These are phyloP conservation scores for Daboia siamensis DNA, from an alignment of 2,113 vertebrate genomes.

Conservation along the genomic window DNA sequence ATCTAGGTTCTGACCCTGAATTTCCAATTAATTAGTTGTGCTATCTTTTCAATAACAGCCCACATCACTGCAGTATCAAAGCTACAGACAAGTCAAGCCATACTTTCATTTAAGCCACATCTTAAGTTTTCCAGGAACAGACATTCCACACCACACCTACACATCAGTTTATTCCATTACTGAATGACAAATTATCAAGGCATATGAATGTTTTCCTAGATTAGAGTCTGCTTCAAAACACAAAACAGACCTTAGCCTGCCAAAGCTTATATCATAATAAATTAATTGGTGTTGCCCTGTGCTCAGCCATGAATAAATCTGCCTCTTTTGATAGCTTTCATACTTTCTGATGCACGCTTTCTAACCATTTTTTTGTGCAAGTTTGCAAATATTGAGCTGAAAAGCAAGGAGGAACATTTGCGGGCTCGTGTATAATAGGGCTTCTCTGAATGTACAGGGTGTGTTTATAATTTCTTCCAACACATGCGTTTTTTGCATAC, in stretches of 20 bases:
- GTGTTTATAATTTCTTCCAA: not conserved
- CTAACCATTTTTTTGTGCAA: not conserved
- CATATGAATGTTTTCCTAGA: not conserved
- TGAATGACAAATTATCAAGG: not conserved
- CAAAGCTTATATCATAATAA: not conserved
- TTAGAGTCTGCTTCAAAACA: not conserved
- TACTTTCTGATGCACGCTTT: not conserved
- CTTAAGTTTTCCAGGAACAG: not conserved
- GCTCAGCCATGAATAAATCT: not conserved
- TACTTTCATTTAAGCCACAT: not conserved
- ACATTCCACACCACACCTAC: not conserved
- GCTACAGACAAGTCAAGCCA: not conserved
- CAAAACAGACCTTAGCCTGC: not conserved
- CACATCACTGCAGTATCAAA: not conserved
- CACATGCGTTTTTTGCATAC: not conserved
- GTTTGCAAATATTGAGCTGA: not conserved
- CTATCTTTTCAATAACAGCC: not conserved
- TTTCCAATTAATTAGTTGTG: not conserved
- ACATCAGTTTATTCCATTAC: not conserved
- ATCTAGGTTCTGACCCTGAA: not conserved
- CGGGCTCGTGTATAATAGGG: not conserved
- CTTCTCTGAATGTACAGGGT: not conserved
- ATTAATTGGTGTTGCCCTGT: not conserved
- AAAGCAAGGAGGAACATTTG: not conserved
- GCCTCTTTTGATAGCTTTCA: not conserved